Base-by-base conservation (phyloP, 2,113 vertebrate genomes). In the Chloropsis hardwickii region DNA sequence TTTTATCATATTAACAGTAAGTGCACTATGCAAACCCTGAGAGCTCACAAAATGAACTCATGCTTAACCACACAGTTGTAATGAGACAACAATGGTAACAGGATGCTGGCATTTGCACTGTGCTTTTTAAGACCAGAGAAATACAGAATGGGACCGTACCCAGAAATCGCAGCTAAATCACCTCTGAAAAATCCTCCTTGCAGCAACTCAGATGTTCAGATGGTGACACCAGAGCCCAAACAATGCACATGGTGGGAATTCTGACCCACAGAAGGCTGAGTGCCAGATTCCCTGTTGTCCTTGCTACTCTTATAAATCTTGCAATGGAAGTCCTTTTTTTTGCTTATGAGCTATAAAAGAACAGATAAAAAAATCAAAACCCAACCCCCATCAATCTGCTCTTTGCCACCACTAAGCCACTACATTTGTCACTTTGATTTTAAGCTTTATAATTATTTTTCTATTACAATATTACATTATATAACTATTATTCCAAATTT, bases 161-260 rank as follows among this genome's bases (percentile, higher is more conserved):
- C 56, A 86, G 69, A 54, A 92, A 81, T 9, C 0, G 0, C 57
- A 28, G 64, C 47, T 44, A 62, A 92, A 70, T 5, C 51, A 51
- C 21, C 35, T 18, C 77, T 12, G 47, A 70, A 64, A 90, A 86
- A 16, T 15, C 51, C 42, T 84, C 24, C 65, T 64, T 0, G 0
- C 29, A 42, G 53, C 2, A 5, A 51, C 44, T 60, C 37, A 3
- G 8, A 7, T 18, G 5, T 51, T 65, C 58, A 62, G 54, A 39
- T 1, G 9, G 51, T 0, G 1, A 83, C 0, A 9, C 65, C 81
- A 74, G 35, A 58, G 72, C 51, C 39, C 51, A 61, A 58, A 51
- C 37, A 47, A 33, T 2, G 1, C 13, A n/a, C 0, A 1, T 35
- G 0, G 0, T 18, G 57, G 48, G 35, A 56, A 71, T 51, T 85